These are phyloP conservation scores for Alauda arvensis DNA, from an alignment of 2,797 vertebrate species.

Conservation along the genomic window DNA sequence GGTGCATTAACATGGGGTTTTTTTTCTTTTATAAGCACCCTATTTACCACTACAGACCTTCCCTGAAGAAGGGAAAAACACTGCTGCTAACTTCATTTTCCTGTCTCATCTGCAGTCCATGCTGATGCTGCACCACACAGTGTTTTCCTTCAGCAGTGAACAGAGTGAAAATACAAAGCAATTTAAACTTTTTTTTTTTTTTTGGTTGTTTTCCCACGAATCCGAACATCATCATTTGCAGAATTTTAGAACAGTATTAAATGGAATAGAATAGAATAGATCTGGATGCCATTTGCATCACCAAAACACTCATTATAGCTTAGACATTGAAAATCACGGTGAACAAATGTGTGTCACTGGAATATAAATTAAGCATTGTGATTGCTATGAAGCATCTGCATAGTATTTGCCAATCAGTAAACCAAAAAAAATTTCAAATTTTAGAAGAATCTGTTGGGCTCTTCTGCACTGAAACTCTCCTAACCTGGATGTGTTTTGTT, in stretches of 20 bases:
- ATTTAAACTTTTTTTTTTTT: background rate
- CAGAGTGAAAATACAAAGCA: conserved; percentile 15
- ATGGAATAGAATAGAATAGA: background rate
- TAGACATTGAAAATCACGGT: background rate
- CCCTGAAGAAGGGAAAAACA: background rate
- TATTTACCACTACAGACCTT: background rate
- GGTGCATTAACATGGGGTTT: background rate
- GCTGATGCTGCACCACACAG: background rate
- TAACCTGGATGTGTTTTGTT: background rate
- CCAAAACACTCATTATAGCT: conserved; percentile 8
- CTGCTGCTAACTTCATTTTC: background rate
- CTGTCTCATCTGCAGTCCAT: background rate
- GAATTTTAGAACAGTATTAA: background rate
- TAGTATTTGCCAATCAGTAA: background rate
- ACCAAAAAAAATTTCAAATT: background rate
- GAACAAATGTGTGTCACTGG: background rate
- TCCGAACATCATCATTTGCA: background rate
- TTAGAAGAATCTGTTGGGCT: background rate
- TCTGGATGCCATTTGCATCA: conserved; percentile 1
- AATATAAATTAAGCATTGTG: conserved; percentile 3
- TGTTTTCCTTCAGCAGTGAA: background rate
- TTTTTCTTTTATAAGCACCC: background rate
- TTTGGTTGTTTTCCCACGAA: background rate
- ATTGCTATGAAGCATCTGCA: background rate
- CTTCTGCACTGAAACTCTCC: background rate